phyloP scores from a whole-genome alignment of 1,140 invertebrate genomes.

The Drosophila guanche region DNA sequence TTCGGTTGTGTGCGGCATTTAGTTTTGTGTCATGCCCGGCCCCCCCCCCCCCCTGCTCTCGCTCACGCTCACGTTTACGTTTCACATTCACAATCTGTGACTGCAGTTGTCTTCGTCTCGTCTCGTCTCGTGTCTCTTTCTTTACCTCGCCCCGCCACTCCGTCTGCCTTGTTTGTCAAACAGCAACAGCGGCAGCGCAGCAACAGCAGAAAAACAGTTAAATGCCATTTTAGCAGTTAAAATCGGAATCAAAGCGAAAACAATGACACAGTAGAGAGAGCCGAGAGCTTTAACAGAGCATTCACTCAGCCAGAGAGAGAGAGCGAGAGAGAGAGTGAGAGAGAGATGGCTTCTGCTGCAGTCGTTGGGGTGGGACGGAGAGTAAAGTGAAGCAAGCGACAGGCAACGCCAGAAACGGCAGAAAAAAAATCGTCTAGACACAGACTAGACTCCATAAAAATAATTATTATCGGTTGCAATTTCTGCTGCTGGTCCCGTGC shows the following conservation, averaged over 20 bases:
- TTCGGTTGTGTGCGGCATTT: slow-evolving; percentile 42
- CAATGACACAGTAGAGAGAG: slow-evolving; percentile 70
- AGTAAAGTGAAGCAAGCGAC: slow-evolving; percentile 65
- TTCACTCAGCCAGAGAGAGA: slow-evolving; percentile 30
- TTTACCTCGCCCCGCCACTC: slow-evolving; percentile 31
- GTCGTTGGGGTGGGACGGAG: slow-evolving; percentile 33
- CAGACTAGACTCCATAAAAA: slow-evolving; percentile 84
- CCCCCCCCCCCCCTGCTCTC: neutral
- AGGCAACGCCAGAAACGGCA: slow-evolving; percentile 46
- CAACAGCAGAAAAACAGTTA: slow-evolving; percentile 78
- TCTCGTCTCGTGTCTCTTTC: slow-evolving; percentile 8
- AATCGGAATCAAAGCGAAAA: slow-evolving; percentile 82
- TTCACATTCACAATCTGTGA: slow-evolving; percentile 26
- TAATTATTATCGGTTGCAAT: slow-evolving; percentile 84
- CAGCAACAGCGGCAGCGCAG: slow-evolving; percentile 40
- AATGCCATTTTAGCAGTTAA: slow-evolving; percentile 82
- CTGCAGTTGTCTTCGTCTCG: slow-evolving; percentile 51
- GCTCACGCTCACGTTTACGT: slow-evolving; percentile 51
- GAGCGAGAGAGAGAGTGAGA: slow-evolving; percentile 9
- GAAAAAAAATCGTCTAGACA: slow-evolving; percentile 83
- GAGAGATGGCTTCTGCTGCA: slow-evolving; percentile 2
- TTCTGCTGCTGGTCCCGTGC: slow-evolving; percentile 45
- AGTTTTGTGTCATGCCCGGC: slow-evolving; percentile 51
- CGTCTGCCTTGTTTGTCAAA: slow-evolving; percentile 80
- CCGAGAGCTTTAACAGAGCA: slow-evolving; percentile 48